Evolutionary conservation across 2,888 invertebrate species (phyloP).

Genomic region (Amiota communis): DNA sequence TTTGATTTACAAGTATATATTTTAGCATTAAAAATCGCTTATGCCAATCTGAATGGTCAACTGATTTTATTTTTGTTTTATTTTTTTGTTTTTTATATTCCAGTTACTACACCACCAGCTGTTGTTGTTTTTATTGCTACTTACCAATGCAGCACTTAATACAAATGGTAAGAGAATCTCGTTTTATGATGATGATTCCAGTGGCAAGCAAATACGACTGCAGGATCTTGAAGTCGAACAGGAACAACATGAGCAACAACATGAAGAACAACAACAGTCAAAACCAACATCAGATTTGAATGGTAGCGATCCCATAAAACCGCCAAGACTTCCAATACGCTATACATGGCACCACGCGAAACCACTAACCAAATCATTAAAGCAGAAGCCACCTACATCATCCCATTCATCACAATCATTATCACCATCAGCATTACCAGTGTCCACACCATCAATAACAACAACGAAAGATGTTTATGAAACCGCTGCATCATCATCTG

Average conservation of each 20-base stretch:
- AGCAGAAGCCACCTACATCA: too few relatives aligned
- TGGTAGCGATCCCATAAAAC: slow-evolving; percentile 48
- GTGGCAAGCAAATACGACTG: slow-evolving; percentile 77
- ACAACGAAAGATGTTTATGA: slow-evolving; percentile 14
- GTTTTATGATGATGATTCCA: slow-evolving; percentile 58
- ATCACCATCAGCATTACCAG: not conserved
- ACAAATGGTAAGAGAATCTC: slow-evolving; percentile 22
- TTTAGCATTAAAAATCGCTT: not conserved
- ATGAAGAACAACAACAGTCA: not conserved
- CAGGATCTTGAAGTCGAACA: slow-evolving; percentile 85
- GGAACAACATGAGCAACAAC: slow-evolving; percentile 35
- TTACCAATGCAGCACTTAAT: slow-evolving; percentile 37
- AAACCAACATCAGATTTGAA: not conserved
- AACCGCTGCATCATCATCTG: not conserved
- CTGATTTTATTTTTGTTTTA: too few relatives aligned
- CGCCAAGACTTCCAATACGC: slow-evolving; percentile 52
- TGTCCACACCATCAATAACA: not conserved
- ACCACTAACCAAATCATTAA: not conserved
- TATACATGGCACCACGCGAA: slow-evolving; percentile 50
- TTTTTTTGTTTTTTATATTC: too few relatives aligned
- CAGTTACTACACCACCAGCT: not conserved
- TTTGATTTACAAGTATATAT: not conserved
- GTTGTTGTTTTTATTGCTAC: slow-evolving; percentile 31
- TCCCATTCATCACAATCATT: not conserved
- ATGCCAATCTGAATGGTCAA: too few relatives aligned